phyloP scores from a whole-genome alignment of 2,113 vertebrate species.

The Suricata suricatta region DNA sequence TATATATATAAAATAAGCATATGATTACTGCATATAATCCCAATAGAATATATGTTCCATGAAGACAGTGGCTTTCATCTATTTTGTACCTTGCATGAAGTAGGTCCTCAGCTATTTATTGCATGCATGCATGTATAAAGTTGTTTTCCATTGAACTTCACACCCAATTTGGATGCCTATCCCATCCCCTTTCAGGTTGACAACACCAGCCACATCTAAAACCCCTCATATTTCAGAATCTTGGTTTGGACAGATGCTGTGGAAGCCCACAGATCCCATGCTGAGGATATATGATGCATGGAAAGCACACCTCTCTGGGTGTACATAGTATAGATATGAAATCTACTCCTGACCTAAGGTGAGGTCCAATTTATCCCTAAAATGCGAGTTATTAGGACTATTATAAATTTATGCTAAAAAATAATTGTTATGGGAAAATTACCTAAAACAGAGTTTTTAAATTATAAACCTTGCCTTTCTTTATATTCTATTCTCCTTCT shows the following conservation, averaged over 20 bases:
- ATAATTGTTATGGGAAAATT: background rate
- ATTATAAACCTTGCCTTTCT: background rate
- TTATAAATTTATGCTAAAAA: background rate
- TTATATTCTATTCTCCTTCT: background rate
- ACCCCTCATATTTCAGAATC: background rate
- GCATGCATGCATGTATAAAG: background rate
- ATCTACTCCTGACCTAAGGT: background rate
- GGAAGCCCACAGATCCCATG: background rate
- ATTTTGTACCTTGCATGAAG: background rate
- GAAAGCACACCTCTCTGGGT: background rate
- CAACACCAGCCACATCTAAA: background rate
- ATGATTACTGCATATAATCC: background rate
- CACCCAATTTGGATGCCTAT: background rate
- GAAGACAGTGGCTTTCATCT: background rate
- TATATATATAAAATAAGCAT: background rate
- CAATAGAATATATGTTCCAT: background rate
- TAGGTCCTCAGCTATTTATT: constrained; percentile 1
- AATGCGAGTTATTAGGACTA: background rate
- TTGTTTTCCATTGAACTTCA: background rate
- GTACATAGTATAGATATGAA: background rate
- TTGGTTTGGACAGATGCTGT: background rate
- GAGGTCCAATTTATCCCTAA: background rate
- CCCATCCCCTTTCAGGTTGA: background rate
- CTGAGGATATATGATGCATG: background rate
- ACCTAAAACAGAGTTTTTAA: background rate